A percentile compares a stretch with the other conserved stretches of the same genome.
Evolutionary conservation across 2,888 invertebrate genomes (phyloP).

Genomic region (Seladonia tumulorum): DNA sequence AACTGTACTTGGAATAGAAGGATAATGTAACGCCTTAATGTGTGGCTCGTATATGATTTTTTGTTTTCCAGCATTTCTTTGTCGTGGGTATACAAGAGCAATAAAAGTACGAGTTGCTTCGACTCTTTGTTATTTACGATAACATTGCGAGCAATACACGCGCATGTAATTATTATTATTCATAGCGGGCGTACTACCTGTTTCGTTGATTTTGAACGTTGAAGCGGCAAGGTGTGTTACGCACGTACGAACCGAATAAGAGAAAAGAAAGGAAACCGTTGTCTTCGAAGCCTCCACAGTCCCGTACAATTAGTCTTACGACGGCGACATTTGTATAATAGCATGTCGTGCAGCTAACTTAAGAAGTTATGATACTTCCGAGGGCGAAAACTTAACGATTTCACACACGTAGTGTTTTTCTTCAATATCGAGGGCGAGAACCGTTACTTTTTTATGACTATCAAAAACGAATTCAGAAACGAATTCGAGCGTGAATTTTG

Average conservation of each 20-base stretch:
- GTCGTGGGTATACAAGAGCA: conserved; percentile 36
- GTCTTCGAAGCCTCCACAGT: conserved; percentile 41
- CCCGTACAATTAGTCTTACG: conserved; percentile 24
- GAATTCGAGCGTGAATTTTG: conserved; percentile 34
- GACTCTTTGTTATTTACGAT: conserved; percentile 27
- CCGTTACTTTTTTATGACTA: conserved; percentile 47
- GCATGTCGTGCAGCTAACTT: conserved; percentile 31
- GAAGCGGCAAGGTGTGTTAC: conserved; percentile 30
- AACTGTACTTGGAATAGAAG: conserved; percentile 47
- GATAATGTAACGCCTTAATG: conserved; percentile 26
- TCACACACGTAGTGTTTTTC: conserved; percentile 40
- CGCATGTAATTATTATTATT: neutral
- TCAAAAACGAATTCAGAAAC: conserved; percentile 25
- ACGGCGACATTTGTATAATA: conserved; percentile 20
- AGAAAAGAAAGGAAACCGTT: conserved; percentile 24
- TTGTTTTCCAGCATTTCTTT: conserved; percentile 40
- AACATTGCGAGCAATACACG: conserved; percentile 28
- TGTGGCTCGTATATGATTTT: conserved; percentile 31
- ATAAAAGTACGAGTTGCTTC: conserved; percentile 46
- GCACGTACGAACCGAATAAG: conserved; percentile 11
- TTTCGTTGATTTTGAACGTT: conserved; percentile 27
- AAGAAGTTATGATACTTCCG: conserved; percentile 27
- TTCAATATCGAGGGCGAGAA: conserved; percentile 28
- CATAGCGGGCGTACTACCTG: conserved; percentile 13
- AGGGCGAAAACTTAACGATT: conserved; percentile 27